phyloP scores from a whole-genome alignment of 2,888 invertebrate genomes.

The Cryptus viduatorius region DNA sequence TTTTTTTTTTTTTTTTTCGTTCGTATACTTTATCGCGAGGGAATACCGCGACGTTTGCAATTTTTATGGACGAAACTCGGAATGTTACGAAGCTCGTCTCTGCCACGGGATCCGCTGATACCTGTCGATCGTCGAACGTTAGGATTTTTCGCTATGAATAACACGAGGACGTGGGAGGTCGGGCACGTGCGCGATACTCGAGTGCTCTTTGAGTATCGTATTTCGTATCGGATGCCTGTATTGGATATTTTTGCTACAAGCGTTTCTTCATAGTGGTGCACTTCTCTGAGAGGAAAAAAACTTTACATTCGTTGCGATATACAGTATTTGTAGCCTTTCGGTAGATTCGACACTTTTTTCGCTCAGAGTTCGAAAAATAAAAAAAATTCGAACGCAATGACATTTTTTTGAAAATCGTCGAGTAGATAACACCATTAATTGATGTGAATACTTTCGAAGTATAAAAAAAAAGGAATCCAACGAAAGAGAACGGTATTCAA shows the following conservation, averaged over 20 bases:
- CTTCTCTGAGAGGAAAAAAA: too few relatives aligned
- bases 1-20: background rate
- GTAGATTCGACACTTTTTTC: too few relatives aligned
- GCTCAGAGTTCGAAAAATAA: too few relatives aligned
- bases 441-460: too few relatives aligned
- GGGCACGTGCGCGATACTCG: background rate
- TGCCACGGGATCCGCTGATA: constrained; percentile 22
- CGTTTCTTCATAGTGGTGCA: too few relatives aligned
- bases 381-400: too few relatives aligned
- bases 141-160: constrained; percentile 14
- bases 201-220: background rate
- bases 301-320: too few relatives aligned
- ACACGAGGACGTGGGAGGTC: constrained; percentile 15
- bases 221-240: background rate
- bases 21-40: background rate
- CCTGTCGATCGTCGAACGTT: constrained; percentile 43
- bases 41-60: constrained; percentile 32
- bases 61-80: constrained; percentile 65
- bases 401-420: too few relatives aligned
- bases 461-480: too few relatives aligned
- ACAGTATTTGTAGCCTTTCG: too few relatives aligned
- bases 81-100: constrained; percentile 65
- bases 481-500: too few relatives aligned
- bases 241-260: background rate
- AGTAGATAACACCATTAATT: too few relatives aligned